Conservation (phyloP, 2,888 invertebrate genomes). For the Pheosia tremula region DNA sequence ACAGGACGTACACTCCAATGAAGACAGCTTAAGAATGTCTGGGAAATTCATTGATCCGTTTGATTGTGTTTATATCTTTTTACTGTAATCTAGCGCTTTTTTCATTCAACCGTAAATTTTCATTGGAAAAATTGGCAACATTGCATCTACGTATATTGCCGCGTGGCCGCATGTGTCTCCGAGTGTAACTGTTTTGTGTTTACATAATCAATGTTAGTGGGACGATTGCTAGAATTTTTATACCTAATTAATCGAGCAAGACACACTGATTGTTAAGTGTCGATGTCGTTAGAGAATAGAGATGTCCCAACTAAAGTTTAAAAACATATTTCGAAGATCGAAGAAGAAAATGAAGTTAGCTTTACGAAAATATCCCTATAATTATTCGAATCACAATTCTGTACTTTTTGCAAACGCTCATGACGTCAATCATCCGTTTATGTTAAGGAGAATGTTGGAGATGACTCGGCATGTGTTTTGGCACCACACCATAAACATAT, state of each 20-base stretch:
- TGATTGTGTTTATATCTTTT: too few relatives aligned
- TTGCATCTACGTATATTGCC: conserved; percentile 9
- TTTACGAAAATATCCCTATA: background rate
- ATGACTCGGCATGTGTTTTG: conserved; percentile 5
- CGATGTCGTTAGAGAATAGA: too few relatives aligned
- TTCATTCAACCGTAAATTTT: too few relatives aligned
- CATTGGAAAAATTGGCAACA: too few relatives aligned
- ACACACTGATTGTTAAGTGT: too few relatives aligned
- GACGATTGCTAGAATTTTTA: background rate
- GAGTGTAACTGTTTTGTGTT: conserved; percentile 32
- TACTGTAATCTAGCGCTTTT: too few relatives aligned
- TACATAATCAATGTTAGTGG: conserved; percentile 1
- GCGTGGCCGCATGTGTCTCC: conserved; percentile 35
- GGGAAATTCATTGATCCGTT: too few relatives aligned
- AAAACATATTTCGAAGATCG: too few relatives aligned
- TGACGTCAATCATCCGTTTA: conserved; percentile 2
- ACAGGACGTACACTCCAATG: too few relatives aligned
- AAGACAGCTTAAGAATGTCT: too few relatives aligned
- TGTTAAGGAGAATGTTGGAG: background rate
- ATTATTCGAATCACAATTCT: background rate
- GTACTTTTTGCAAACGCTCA: background rate
- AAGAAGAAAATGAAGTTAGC: background rate
- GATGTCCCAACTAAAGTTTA: too few relatives aligned
- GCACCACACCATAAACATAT: background rate
- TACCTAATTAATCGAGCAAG: background rate